These are phyloP conservation scores for Lamprologus sp. DNA, from an alignment of 2,113 vertebrate genomes.

Conservation along the genomic window DNA sequence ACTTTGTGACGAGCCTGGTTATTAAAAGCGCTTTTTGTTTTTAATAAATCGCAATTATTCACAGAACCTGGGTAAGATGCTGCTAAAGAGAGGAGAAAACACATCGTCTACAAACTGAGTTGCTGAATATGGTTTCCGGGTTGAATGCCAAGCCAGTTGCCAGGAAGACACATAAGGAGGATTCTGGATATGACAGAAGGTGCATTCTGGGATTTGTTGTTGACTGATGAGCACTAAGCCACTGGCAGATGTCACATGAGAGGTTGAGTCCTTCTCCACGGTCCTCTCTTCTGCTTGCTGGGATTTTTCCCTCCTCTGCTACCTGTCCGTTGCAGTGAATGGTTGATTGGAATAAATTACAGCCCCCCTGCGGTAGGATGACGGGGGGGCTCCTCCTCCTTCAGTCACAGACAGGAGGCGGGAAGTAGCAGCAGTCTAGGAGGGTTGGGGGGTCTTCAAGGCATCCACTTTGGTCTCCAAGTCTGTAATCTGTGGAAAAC, in stretches of 20 bases:
- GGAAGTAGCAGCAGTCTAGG: constrained; percentile 67
- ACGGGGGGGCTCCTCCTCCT: constrained; percentile 41
- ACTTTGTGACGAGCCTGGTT: constrained; percentile 60
- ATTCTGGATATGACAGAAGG: constrained; percentile 5
- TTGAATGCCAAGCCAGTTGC: constrained; percentile 39
- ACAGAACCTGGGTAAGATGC: constrained; percentile 4
- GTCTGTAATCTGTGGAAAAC: constrained; percentile 71
- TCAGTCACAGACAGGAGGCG: constrained; percentile 22
- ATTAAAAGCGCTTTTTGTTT: constrained; percentile 17
- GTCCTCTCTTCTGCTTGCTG: not conserved
- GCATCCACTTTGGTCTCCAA: constrained; percentile 87
- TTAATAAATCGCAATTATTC: not conserved
- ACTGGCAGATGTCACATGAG: not conserved
- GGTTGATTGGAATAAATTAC: constrained; percentile 33
- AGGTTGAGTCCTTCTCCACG: not conserved
- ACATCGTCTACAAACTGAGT: not conserved
- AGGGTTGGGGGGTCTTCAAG: constrained; percentile 81
- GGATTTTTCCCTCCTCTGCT: not conserved
- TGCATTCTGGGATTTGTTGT: constrained; percentile 28
- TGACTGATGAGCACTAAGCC: not conserved
- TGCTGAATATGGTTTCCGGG: not conserved
- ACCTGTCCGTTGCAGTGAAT: constrained; percentile 14
- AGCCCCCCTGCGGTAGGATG: not conserved
- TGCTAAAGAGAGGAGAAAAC: not conserved
- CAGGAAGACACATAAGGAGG: constrained; percentile 52